Base-by-base conservation (phyloP, 2,888 invertebrate species). In the Coleophora flavipennella region DNA sequence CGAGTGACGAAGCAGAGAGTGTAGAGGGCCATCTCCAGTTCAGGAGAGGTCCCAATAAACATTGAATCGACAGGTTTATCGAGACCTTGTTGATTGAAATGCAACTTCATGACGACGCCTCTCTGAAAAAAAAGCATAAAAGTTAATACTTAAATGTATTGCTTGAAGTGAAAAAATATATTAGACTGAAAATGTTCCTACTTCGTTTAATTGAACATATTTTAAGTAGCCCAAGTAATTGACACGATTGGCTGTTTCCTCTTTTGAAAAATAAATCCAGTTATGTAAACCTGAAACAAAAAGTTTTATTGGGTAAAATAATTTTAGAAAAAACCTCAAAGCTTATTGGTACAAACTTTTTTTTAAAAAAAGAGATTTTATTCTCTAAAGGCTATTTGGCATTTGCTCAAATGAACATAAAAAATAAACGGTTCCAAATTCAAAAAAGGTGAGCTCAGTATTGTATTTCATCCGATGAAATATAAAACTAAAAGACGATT, bases 21-120 rank as follows among this genome's bases (percentile, higher is more conserved):
- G 67, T 95, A 97, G 2, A 97, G 70, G 0, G 96, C 93, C 77
- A 97, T 87, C 72, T 97, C 97, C 48, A 96, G 81, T 74, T 97
- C 97, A 0, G 97, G 97, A 38, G 95, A 95, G 1, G 93, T 93
- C 14, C 95, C 95, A 44, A 95, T 84, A 57, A 95, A 93, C 83
- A 94, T 86, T 0, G 89, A 87, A 38, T 91, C 91, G 0, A 92
- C 92, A 0, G 94, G 93, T 60, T 95, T 95, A 47, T 90, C 89
- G 1, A 88, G 74, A 1, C 89, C 88, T 58, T 90, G 88, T 67
- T 92, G 91, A 39, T 86, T 89, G 45, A 92, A 89, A 47, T 92
- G 92, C 32, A 89, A 70, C 64, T 93, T 93, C 25, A 94, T 37
- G 12, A 94, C 87, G 3, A 87, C 86, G 29, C 92, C 93, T 87